Conservation (phyloP, 2,113 vertebrate species). For the Callaeas wilsoni region DNA sequence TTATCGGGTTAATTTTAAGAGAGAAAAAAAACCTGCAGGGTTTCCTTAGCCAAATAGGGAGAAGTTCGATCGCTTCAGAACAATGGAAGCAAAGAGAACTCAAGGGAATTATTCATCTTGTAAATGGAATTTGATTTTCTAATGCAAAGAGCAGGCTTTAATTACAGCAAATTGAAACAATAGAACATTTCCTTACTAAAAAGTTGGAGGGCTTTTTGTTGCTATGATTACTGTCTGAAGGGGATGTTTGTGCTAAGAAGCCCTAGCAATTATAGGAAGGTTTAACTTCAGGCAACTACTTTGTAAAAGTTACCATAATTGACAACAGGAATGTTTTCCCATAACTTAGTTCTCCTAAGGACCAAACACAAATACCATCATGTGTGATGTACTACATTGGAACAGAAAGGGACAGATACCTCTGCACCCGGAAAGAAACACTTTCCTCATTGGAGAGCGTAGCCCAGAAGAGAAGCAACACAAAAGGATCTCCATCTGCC, state of each 20-base stretch:
- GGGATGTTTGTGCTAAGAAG: neutral
- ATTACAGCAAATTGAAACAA: slow-evolving; percentile 34
- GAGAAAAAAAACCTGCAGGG: neutral
- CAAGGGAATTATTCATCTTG: neutral
- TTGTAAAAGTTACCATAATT: neutral
- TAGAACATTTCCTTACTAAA: slow-evolving; percentile 21
- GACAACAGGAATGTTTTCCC: neutral
- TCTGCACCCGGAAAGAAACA: neutral
- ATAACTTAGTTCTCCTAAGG: neutral
- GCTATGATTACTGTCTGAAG: neutral
- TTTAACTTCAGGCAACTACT: neutral
- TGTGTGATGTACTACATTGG: rapidly evolving
- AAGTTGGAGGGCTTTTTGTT: neutral
- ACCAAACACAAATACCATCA: neutral
- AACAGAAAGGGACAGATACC: neutral
- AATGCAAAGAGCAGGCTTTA: slow-evolving; percentile 26
- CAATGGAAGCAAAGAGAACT: neutral
- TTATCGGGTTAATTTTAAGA: neutral
- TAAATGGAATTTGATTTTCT: slow-evolving; percentile 30
- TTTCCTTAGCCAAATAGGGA: neutral
- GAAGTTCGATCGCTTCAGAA: neutral
- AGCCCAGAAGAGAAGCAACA: neutral
- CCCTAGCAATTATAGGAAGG: neutral
- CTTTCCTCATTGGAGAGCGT: neutral
- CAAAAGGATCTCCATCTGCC: neutral